These are phyloP conservation scores for Eclectus roratus DNA, from an alignment of 2,113 vertebrate species.

Conservation along the genomic window DNA sequence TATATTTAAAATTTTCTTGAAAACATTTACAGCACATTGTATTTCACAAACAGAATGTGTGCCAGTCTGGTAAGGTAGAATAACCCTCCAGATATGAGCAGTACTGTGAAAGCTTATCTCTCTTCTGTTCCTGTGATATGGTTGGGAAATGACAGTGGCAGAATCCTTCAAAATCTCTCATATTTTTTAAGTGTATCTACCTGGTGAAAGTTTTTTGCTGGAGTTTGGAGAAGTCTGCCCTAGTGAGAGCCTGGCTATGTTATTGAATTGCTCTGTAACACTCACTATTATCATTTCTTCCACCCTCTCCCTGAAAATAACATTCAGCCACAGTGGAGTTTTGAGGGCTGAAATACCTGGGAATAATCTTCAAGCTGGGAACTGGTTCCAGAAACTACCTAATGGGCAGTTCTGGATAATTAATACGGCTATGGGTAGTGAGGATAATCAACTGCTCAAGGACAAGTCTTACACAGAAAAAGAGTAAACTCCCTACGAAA, in stretches of 20 bases:
- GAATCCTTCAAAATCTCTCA: neutral
- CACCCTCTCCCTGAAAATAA: neutral
- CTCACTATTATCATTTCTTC: neutral
- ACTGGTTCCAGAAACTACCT: neutral
- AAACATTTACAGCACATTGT: neutral
- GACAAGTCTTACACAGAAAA: neutral
- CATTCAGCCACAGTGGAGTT: fast-evolving
- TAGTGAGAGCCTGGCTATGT: neutral
- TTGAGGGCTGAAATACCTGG: neutral
- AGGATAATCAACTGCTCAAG: neutral
- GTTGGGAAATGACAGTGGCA: neutral
- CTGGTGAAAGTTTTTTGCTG: neutral
- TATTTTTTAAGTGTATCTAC: neutral
- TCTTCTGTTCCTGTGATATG: neutral
- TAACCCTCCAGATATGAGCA: neutral
- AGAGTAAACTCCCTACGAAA: neutral
- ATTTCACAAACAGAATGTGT: neutral
- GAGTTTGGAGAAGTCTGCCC: neutral
- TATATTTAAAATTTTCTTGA: neutral
- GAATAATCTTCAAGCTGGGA: neutral
- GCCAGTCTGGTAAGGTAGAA: neutral
- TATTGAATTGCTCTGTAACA: neutral
- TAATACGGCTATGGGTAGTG: neutral
- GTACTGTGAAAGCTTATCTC: neutral
- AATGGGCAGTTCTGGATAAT: neutral